Evolutionary conservation across 2,888 invertebrate species (phyloP), one percentile per base, ranked within the genome.

Genomic region (Abrostola triplasia): DNA sequence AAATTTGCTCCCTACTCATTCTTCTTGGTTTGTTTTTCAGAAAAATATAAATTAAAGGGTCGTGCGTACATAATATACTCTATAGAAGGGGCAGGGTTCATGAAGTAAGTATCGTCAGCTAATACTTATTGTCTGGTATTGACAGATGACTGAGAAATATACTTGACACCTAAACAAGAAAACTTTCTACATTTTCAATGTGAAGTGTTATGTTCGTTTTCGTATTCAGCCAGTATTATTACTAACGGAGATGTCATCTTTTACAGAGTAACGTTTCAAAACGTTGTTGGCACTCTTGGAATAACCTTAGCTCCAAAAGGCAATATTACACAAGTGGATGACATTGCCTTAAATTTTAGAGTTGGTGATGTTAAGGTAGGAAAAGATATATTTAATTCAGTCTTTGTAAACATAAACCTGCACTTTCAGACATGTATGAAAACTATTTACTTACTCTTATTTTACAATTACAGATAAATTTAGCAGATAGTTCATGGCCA

Each of bases 401-500:
- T 9, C n/a, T n/a, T n/a, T n/a, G n/a, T n/a, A n/a, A n/a, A n/a
- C n/a, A n/a, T n/a, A n/a, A n/a, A n/a, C n/a, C n/a, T n/a, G n/a
- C n/a, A n/a, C n/a, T n/a, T n/a, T n/a, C n/a, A n/a, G n/a, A n/a
- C n/a, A n/a, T n/a, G n/a, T n/a, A n/a, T n/a, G n/a, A n/a, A n/a
- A n/a, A n/a, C n/a, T n/a, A n/a, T 10, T 40, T 40, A 40, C 1
- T 9, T 40, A 9, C 5, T 4, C 5, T 4, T 47, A 0, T 44
- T 55, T 53, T 8, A 52, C 56, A 24, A 24, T 80, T 77, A 40
- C 66, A 88, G 88, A 82, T 83, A 35, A 69, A 84, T 54, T 80
- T 89, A 67, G 82, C 82, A 56, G 79, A 81, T 60, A 86, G 85
- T 57, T 85, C 88, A 0, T 87, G 84, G 82, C 84, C 86, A 7